Evolutionary conservation across 2,888 invertebrate genomes (phyloP), one percentile per base, ranked within the genome.

Genomic region (Tromatobia lineatoria): DNA sequence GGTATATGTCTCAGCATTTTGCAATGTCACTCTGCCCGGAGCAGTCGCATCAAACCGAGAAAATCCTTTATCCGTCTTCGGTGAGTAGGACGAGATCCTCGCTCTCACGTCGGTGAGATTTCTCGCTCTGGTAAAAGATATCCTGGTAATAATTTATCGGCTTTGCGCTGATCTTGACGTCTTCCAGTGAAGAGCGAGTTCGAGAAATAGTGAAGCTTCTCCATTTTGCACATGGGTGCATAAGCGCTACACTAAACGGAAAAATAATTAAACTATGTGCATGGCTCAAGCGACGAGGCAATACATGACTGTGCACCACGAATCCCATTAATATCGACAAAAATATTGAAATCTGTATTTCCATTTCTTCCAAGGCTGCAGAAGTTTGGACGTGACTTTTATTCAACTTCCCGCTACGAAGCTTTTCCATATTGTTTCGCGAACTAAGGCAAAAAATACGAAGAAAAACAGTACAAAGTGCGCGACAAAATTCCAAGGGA

Each of bases 81-180:
- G 42, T 13, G 52, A 50, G 70, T 20, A 20, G 20, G 61, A 8
- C 15, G 45, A 29, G 25, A 57, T 23, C 23, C 52, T 54, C 52
- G 45, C 47, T 50, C 74, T 13, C 59, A 59, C 74, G 59, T n/a
- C 18, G 74, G n/a, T 25, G 38, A 50, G 74, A 61, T 64, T 74
- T 61, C 74, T 59, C 38, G 38, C 74, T 29, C 74, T 52, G 7
- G 54, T 70, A 70, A 70, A 70, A 70, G 70, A 70, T 70, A 70
- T 38, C 70, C 70, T 18, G 70, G 54, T 70, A 70, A 70, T 70
- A 70, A 70, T 70, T 70, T 70, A 70, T 70, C 70, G 70, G 70
- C 66, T 70, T 70, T 70, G n/a, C 29, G 59, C 29, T 54, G 38
- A 38, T 23, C 20, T 15, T 34, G 34, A 6, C 66, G 38, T 18